These are phyloP conservation scores for Zapus hudsonius DNA, from an alignment of 2,113 vertebrate genomes.

Conservation along the genomic window DNA sequence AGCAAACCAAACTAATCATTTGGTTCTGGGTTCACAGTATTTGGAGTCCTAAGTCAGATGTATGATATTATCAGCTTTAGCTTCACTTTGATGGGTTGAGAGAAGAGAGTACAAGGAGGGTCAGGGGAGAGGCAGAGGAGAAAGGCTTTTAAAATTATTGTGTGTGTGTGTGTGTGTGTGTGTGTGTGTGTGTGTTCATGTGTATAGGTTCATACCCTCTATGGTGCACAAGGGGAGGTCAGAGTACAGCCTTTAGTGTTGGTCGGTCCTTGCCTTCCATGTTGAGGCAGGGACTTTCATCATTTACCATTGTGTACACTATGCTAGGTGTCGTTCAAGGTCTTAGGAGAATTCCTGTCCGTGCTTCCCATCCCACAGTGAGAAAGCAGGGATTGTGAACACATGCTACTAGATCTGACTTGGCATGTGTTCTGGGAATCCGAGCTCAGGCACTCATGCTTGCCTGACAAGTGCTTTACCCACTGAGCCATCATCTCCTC, in stretches of 20 bases:
- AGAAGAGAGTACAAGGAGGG: not conserved
- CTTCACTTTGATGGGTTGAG: not conserved
- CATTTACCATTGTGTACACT: too few relatives aligned
- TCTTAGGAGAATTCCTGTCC: too few relatives aligned
- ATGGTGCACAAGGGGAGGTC: not conserved
- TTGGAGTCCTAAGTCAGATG: conserved; percentile 1
- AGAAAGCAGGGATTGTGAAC: too few relatives aligned
- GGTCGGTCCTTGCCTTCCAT: not conserved
- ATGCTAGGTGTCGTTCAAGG: too few relatives aligned
- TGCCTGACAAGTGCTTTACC: too few relatives aligned
- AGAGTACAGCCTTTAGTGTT: not conserved
- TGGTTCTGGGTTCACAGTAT: conserved; percentile 7
- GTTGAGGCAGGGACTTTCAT: not conserved
- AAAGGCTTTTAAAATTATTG: not conserved
- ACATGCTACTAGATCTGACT: too few relatives aligned
- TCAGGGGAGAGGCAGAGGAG: not conserved
- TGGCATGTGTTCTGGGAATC: too few relatives aligned
- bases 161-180: not conserved
- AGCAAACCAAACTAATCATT: not conserved
- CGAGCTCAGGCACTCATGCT: too few relatives aligned
- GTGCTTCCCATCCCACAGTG: too few relatives aligned
- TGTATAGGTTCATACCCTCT: too few relatives aligned
- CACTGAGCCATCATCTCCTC: too few relatives aligned
- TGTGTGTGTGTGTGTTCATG: not conserved
- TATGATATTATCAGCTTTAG: not conserved